Base-by-base conservation (phyloP, 2,113 vertebrate species). In the Solea senegalensis region DNA sequence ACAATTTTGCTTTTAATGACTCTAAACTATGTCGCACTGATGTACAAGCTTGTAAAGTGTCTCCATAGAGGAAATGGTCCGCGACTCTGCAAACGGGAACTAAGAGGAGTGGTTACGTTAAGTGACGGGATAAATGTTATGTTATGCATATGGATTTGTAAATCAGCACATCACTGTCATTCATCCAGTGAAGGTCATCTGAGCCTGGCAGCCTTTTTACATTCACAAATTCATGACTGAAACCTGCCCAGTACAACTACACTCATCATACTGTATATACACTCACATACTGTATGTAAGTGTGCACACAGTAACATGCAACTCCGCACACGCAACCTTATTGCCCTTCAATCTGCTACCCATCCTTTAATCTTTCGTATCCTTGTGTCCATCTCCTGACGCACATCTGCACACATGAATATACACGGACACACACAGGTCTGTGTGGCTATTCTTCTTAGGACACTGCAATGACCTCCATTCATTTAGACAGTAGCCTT, bases 311-410 rank as follows among this genome's bases (percentile, higher is more conserved):
- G 21, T 57, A 41, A 57, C 44, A 48, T 9, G 9, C 64, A 51
- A 21, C 13, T 27, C 62, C 21, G 39, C 69, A 82, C 76, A 71
- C 74, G 54, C 71, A 66, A 76, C 74, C 59, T 68, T 64, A n/a
- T 57, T 53, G 56, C 61, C 75, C 65, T 75, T 59, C 66, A 78
- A 43, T 84, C 74, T 59, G 46, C 39, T 49, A 64, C 28, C 67
- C 69, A 77, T 75, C 61, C 62, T 86, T 81, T 81, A 62, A 86
- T 78, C 58, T 73, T 62, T 63, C 71, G 65, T 49, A 72, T 73
- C 81, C 69, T 65, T 26, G 46, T 61, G 21, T 21, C 72, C 65
- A 66, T 41, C 46, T 7, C 6, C 60, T 10, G 52, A n/a, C 46
- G 14, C 28, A 62, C 65, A 69, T 69, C 46, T 46, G 50, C 71